Percentiles rank a stretch among this genome's conserved stretches.
Evolutionary conservation across 2,888 invertebrate species (phyloP).

Genomic region (Stegophylla sp.): DNA sequence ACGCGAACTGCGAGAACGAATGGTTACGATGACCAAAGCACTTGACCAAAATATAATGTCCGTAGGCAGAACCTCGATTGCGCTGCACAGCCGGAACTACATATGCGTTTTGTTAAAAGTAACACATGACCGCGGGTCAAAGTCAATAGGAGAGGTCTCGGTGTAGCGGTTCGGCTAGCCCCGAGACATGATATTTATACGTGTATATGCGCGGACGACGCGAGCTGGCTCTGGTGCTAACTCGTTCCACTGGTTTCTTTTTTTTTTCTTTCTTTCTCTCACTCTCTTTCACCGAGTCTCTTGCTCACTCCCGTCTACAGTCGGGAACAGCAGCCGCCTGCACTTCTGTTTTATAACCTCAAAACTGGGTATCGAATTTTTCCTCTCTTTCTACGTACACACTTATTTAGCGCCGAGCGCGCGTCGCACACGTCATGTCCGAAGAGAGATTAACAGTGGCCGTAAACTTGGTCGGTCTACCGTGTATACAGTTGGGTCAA

Average conservation of each 20-base stretch:
- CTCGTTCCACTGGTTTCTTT: slow-evolving; percentile 55
- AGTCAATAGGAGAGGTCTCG: slow-evolving; percentile 58
- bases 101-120: slow-evolving; percentile 51
- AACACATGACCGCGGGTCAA: slow-evolving; percentile 59
- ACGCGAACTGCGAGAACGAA: not conserved
- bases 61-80: slow-evolving; percentile 1
- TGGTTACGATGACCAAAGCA: not conserved
- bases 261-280: slow-evolving; percentile 12
- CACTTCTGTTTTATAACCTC: slow-evolving; percentile 57
- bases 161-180: slow-evolving; percentile 55
- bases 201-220: slow-evolving; percentile 35
- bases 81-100: slow-evolving; percentile 36
- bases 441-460: slow-evolving; percentile 26
- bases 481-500: slow-evolving; percentile 41
- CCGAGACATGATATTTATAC: slow-evolving; percentile 43
- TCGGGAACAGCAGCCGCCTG: slow-evolving; percentile 33
- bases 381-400: slow-evolving; percentile 11
- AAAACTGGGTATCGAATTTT: slow-evolving; percentile 55
- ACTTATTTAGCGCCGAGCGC: slow-evolving; percentile 10
- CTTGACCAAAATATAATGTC: slow-evolving; percentile 3
- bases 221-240: slow-evolving; percentile 14
- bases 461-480: slow-evolving; percentile 43
- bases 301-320: slow-evolving; percentile 1
- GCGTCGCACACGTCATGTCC: not conserved
- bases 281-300: slow-evolving; percentile 25